Conservation (phyloP, 2,888 invertebrate genomes). For the Diadegma fenestrale region DNA sequence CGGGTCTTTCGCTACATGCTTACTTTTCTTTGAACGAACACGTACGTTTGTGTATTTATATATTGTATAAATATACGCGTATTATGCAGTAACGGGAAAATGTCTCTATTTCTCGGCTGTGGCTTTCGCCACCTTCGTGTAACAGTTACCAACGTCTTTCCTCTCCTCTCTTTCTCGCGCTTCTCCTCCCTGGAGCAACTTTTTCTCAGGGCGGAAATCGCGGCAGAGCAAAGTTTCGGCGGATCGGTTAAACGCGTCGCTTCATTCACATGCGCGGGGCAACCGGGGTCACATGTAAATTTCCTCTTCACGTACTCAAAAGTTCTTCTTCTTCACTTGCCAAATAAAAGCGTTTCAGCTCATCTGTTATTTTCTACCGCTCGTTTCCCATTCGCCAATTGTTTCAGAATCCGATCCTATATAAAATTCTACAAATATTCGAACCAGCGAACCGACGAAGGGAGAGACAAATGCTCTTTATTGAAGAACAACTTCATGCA, state of each 20-base stretch:
- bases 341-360: slow-evolving; percentile 10
- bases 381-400: slow-evolving; percentile 12
- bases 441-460: neutral
- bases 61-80: slow-evolving; percentile 8
- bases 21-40: slow-evolving; percentile 17
- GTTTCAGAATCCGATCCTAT: neutral
- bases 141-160: slow-evolving; percentile 18
- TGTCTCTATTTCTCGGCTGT: slow-evolving; percentile 24
- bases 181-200: neutral
- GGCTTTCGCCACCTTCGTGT: slow-evolving; percentile 34
- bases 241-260: neutral
- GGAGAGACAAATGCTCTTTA: neutral
- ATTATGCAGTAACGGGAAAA: slow-evolving; percentile 13
- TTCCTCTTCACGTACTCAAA: neutral
- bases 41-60: neutral
- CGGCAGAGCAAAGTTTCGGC: slow-evolving; percentile 16
- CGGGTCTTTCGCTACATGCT: slow-evolving; percentile 14
- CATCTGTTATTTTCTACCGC: slow-evolving; percentile 7
- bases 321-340: neutral
- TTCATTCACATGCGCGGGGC: neutral
- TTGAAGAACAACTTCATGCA: neutral
- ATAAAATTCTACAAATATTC: neutral
- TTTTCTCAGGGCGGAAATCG: slow-evolving; percentile 36
- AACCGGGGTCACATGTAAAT: slow-evolving; percentile 15
- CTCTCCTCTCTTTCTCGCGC: neutral